Evolutionary conservation across 2,113 vertebrate genomes (phyloP), one percentile per base, ranked within the genome.

Genomic region (Glaucomys volans): DNA sequence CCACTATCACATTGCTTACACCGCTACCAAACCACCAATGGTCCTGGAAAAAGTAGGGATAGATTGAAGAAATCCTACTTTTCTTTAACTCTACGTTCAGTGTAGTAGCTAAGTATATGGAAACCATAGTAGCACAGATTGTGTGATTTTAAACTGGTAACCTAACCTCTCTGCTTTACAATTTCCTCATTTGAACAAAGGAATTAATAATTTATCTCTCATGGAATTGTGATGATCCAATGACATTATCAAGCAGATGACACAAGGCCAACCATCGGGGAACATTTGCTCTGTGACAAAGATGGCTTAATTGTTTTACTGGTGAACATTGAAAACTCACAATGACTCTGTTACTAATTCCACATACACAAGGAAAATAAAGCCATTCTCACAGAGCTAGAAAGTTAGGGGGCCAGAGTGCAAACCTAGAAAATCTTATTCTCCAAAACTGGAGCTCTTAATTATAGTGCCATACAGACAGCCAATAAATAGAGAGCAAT

Each of bases 231-330:
- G 66, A 79, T 28, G 76, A 62, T 85, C 54, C 40, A 74, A n/a
- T 44, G 54, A 76, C 20, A 52, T 59, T 64, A 26, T 92, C 28
- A 94, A 90, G 35, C 20, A 3, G 47, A 64, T 90, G 40, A 30
- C 72, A 81, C 30, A 82, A 7, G 54, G 62, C 66, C 50, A 75
- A 94, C 18, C 79, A 75, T 89, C 88, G 57, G 4, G 18, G 57
- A 93, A 87, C 67, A 80, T 76, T 57, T 96, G 64, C 26, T 95
- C 42, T 77, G 16, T 86, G 75, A 89, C 35, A 79, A 40, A 14
- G 91, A 54, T 75, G 1, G 7, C 59, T 62, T 76, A 93, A 92
- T 83, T 75, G 59, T 16, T 90, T 64, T 81, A 37, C 35, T 87
- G 57, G 81, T 57, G 95, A 91, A 30, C 14, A 84, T 8, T 86